Conservation (phyloP, 37 sponge, comb jelly and placozoan genomes). For the Tethya wilhelma region DNA sequence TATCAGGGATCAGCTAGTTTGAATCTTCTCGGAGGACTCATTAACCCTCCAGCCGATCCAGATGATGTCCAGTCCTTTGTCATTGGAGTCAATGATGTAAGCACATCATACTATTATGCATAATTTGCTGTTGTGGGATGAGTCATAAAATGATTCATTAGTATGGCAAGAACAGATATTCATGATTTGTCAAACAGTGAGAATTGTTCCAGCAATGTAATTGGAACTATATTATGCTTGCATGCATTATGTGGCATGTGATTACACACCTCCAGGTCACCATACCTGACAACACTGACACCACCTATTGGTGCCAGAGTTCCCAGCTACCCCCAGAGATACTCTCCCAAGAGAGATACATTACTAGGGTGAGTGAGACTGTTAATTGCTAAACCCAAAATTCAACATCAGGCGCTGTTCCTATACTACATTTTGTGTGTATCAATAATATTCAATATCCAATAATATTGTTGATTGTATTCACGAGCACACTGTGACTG, state of each 20-base stretch:
- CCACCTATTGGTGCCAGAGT: slow-evolving; percentile 13
- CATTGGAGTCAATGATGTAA: slow-evolving; percentile 1
- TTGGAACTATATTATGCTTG: not conserved
- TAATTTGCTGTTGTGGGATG: too few relatives aligned
- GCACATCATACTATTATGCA: not conserved
- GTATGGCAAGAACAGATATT: too few relatives aligned
- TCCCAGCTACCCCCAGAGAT: slow-evolving; percentile 1
- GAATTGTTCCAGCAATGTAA: too few relatives aligned
- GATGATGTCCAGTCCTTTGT: not conserved
- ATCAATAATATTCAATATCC: too few relatives aligned
- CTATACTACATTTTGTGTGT: not conserved
- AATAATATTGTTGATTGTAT: too few relatives aligned
- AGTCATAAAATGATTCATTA: too few relatives aligned
- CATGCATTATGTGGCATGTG: not conserved
- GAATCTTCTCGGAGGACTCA: not conserved
- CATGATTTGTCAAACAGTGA: too few relatives aligned
- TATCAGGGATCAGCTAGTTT: not conserved
- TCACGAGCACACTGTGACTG: not conserved
- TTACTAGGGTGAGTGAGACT: slow-evolving; percentile 16
- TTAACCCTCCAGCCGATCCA: not conserved
- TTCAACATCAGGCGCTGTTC: not conserved
- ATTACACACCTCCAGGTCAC: slow-evolving; percentile 7
- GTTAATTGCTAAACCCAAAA: not conserved
- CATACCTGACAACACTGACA: not conserved
- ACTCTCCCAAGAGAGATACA: not conserved